These are phyloP conservation scores for Alviniconcha marisindica DNA, from an alignment of 1,140 invertebrate species.

Conservation along the genomic window DNA sequence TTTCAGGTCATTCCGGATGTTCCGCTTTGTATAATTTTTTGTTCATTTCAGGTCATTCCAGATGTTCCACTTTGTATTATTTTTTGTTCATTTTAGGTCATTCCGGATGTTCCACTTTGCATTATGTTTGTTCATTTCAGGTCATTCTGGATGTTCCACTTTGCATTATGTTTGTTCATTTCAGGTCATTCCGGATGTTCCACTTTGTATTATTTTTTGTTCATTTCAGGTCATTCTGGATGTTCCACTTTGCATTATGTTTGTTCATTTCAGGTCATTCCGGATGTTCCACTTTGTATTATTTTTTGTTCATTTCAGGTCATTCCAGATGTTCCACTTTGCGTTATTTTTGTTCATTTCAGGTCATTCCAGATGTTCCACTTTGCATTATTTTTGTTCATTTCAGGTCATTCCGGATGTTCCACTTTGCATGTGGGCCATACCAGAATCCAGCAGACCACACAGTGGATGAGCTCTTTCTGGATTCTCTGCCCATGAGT, in stretches of 20 bases:
- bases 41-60: slow-evolving; percentile 58
- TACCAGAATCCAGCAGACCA: slow-evolving; percentile 46
- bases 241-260: too few species aligned
- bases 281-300: neutral
- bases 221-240: too few species aligned
- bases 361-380: slow-evolving; percentile 61
- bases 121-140: slow-evolving; percentile 50
- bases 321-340: too few species aligned
- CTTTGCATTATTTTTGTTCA: too few species aligned
- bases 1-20: slow-evolving; percentile 61
- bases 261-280: too few species aligned
- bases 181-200: slow-evolving; percentile 57
- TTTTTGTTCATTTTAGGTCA: too few species aligned
- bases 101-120: slow-evolving; percentile 61
- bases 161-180: too few species aligned
- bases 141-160: slow-evolving; percentile 58
- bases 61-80: slow-evolving; percentile 56
- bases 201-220: slow-evolving; percentile 59
- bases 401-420: slow-evolving; percentile 61
- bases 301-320: too few species aligned
- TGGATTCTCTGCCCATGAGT: slow-evolving; percentile 61
- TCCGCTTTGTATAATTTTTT: slow-evolving; percentile 52
- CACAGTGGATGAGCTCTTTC: slow-evolving; percentile 54
- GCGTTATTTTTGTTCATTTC: slow-evolving; percentile 23
- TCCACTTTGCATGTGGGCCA: slow-evolving; percentile 57